Evolutionary conservation across 2,797 vertebrate species (phyloP).

Genomic region (Pseudochaenichthys georgianus): DNA sequence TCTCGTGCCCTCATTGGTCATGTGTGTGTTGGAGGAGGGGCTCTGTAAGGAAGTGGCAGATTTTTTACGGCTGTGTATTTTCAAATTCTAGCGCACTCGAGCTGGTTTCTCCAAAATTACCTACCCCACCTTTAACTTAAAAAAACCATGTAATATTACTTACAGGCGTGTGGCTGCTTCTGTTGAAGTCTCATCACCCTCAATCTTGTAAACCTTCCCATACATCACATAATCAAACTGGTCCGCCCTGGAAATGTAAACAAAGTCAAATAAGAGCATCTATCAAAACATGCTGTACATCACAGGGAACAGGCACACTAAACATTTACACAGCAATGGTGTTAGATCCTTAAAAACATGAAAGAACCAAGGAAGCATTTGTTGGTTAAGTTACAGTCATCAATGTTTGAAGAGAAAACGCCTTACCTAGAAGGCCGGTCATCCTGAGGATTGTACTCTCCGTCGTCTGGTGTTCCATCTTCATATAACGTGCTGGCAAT

Average conservation of each 20-base stretch:
- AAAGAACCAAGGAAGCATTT: neutral
- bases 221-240: constrained; percentile 99
- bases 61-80: too few species aligned
- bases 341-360: neutral
- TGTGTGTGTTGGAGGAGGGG: too few species aligned
- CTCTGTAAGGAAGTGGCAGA: too few species aligned
- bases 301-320: neutral
- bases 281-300: neutral
- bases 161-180: constrained; percentile 98
- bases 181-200: constrained; percentile 97
- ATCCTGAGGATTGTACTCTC: constrained; percentile 98
- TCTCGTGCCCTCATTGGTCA: too few species aligned
- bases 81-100: too few species aligned
- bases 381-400: neutral
- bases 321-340: neutral
- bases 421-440: constrained; percentile 93
- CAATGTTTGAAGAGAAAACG: neutral
- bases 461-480: constrained; percentile 96
- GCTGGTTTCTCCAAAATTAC: too few species aligned
- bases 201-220: constrained; percentile 97
- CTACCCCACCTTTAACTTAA: too few species aligned
- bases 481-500: constrained; percentile 98
- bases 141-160: constrained; percentile 69
- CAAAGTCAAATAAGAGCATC: constrained; percentile 4
- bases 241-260: constrained; percentile 88